These are phyloP conservation scores for Bradynema listronoti DNA, from an alignment of 1,140 invertebrate species.

Conservation along the genomic window DNA sequence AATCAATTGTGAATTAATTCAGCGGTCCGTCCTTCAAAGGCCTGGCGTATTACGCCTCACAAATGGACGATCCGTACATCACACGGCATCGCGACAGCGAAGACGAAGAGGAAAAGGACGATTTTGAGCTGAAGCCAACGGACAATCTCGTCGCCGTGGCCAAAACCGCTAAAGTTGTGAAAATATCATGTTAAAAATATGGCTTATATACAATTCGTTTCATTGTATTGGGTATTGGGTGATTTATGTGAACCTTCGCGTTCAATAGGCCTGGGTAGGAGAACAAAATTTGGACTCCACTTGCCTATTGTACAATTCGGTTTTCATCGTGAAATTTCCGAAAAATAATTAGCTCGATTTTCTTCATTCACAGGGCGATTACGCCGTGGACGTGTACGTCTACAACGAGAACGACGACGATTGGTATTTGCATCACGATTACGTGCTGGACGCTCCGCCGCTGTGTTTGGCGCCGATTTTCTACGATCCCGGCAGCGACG, in stretches of 20 bases:
- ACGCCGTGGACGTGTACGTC: slow-evolving; percentile 64
- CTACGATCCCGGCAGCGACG: slow-evolving; percentile 65
- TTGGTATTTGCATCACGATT: slow-evolving; percentile 89
- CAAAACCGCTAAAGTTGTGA: slow-evolving; percentile 20
- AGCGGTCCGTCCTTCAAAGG: slow-evolving; percentile 32
- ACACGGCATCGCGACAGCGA: slow-evolving; percentile 33
- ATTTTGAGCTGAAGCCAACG: slow-evolving; percentile 23
- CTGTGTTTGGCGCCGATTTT: slow-evolving; percentile 85
- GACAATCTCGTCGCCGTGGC: slow-evolving; percentile 34
- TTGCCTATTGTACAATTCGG: neutral
- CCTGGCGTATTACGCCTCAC: slow-evolving; percentile 25
- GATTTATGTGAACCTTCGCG: neutral
- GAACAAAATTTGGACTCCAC: neutral
- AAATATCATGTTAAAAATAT: neutral
- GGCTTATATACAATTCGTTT: slow-evolving; percentile 10
- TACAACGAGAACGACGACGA: slow-evolving; percentile 80
- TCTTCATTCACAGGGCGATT: slow-evolving; percentile 17
- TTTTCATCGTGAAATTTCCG: neutral
- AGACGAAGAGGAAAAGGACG: slow-evolving; percentile 30
- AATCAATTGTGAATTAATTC: neutral
- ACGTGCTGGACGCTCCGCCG: slow-evolving; percentile 76
- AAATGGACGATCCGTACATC: slow-evolving; percentile 33
- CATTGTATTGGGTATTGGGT: neutral
- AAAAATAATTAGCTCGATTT: too few species aligned
- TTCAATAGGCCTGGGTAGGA: neutral